Evolutionary conservation across 2,113 vertebrate species (phyloP).

Genomic region (Motacilla tschutschensis): DNA sequence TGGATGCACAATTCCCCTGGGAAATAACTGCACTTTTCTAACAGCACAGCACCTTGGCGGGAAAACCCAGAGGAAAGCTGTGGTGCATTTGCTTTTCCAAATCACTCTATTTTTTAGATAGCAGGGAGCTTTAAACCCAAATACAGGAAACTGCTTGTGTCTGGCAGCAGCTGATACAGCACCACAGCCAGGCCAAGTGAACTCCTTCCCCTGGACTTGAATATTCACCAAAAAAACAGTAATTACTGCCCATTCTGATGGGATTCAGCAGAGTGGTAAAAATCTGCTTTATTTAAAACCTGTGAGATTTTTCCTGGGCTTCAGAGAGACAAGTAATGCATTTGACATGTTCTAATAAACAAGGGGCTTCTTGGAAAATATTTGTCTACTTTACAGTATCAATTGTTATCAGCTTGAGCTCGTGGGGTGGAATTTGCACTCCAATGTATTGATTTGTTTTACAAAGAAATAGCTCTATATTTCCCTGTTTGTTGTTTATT

Average conservation of each 20-base stretch:
- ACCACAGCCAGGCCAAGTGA: background rate
- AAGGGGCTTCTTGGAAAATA: background rate
- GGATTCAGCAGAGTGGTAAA: background rate
- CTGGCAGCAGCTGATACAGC: background rate
- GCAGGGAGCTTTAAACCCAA: background rate
- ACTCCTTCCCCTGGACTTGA: background rate
- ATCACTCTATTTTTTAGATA: background rate
- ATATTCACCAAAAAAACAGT: background rate
- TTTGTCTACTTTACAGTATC: background rate
- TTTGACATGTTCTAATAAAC: background rate
- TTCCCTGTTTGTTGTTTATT: background rate
- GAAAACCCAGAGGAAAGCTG: background rate
- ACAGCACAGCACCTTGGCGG: background rate
- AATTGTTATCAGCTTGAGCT: background rate
- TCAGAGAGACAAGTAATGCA: background rate
- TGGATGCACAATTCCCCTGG: background rate
- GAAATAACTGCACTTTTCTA: background rate
- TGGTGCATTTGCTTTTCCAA: background rate
- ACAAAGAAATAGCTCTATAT: background rate
- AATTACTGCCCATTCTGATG: background rate
- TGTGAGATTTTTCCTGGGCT: accelerated
- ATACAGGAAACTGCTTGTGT: background rate
- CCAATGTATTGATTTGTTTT: background rate
- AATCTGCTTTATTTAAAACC: background rate
- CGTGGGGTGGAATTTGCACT: background rate